Evolutionary conservation across 2,888 invertebrate species (phyloP), one percentile per base, ranked within the genome.

Genomic region (Chloromyia formosa): DNA sequence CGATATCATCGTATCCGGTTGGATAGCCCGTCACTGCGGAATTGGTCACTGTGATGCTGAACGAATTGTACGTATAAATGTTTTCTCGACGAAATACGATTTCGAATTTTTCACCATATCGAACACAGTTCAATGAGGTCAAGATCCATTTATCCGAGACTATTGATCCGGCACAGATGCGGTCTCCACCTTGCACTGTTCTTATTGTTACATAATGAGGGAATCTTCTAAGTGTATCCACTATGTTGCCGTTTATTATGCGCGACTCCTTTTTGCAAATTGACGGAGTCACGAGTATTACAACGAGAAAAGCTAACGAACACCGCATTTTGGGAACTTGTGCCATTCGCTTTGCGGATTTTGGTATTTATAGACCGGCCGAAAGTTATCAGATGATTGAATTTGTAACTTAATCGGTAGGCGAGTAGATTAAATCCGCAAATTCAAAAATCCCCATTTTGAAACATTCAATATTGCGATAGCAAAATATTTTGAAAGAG

Each of bases 161-260:
- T 4, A 78, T 77, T 10, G 77, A 78, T 18, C 77, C 78, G 4
- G 49, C 54, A 27, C 76, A 77, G 0, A n/a, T 4, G 5, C 53
- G 23, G 5, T n/a, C n/a, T n/a, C n/a, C n/a, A n/a, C n/a, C n/a
- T n/a, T n/a, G n/a, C 1, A 5, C n/a, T 9, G 42, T 40, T 22
- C 16, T 16, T 12, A 74, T 74, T 7, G 35, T 68, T 1, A 78
- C 78, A 23, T 77, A 66, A 61, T 78, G 77, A 2, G 78, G 77
- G 20, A 77, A 78, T 22, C 75, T 66, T 16, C 58, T 54, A 9
- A 78, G 42, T 0, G 77, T 77, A 49, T 78, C 75, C n/a, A 77
- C 72, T 12, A 23, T 35, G 40, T 64, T 62, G 0, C 78, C 78
- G 45, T 61, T 20, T 1, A 62, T 58, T 5, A 78, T 62, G 10